Conservation (phyloP, 30 jellyfish, hydroid and myxozoan species). For the Aurelia sp. region DNA sequence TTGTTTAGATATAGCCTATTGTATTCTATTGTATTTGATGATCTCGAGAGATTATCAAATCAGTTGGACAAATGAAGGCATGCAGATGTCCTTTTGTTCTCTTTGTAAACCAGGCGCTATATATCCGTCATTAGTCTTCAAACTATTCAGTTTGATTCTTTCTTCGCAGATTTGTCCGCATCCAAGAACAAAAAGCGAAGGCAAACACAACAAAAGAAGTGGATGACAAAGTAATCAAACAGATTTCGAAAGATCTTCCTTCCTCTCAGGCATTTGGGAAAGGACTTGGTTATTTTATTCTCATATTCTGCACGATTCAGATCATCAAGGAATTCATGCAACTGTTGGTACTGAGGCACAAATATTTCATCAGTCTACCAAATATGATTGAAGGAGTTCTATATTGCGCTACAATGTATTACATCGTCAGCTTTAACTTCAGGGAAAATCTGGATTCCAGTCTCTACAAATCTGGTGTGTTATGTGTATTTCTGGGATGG, state of each 20-base stretch:
- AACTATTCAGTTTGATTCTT: not conserved
- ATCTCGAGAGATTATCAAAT: too few species aligned
- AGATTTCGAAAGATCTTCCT: not conserved
- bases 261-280: conserved; percentile 24
- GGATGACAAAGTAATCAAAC: not conserved
- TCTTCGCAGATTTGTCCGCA: not conserved
- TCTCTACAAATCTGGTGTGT: conserved; percentile 52
- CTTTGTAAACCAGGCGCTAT: too few species aligned
- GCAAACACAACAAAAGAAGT: conserved; percentile 7
- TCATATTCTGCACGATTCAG: conserved; percentile 28
- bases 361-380: conserved; percentile 32
- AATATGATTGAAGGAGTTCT: conserved; percentile 43
- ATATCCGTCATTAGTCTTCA: not conserved
- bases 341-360: conserved; percentile 14
- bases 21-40: too few species aligned
- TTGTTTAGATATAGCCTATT: too few species aligned
- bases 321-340: conserved; percentile 46
- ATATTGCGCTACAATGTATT: conserved; percentile 27
- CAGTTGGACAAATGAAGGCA: too few species aligned
- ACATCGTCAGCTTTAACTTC: conserved; percentile 1
- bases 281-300: conserved; percentile 26
- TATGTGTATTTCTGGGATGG: conserved; percentile 71
- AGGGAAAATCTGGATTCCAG: not conserved
- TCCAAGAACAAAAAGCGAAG: not conserved
- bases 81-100: too few species aligned